Conservation (phyloP, 2,888 invertebrate species). For the Tachystola acroxantha region DNA sequence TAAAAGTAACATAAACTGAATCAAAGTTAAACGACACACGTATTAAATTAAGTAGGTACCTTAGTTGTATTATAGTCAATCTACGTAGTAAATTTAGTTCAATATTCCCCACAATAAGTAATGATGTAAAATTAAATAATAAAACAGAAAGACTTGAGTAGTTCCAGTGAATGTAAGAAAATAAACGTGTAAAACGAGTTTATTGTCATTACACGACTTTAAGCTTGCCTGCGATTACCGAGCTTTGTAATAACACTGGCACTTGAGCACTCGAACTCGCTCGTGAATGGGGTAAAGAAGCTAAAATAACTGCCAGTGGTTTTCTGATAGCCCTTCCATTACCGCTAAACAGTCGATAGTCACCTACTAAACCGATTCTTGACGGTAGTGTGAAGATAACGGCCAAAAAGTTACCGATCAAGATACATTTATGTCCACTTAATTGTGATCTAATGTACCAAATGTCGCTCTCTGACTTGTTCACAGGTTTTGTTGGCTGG, state of each 20-base stretch:
- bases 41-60: no score
- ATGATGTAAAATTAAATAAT: constrained; percentile 1
- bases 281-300: neutral
- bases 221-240: neutral
- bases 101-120: no score
- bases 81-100: no score
- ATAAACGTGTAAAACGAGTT: neutral
- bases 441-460: no score
- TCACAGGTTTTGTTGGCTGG: no score
- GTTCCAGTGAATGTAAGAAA: neutral
- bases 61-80: no score
- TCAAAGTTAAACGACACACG: no score
- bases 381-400: no score
- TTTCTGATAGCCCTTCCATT: constrained; percentile 1
- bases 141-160: neutral
- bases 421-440: no score
- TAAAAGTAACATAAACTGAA: no score
- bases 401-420: no score
- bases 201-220: neutral
- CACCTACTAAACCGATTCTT: constrained; percentile 15
- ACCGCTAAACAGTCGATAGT: constrained; percentile 9
- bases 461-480: no score
- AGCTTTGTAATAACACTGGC: neutral
- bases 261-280: neutral
- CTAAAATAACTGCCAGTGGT: neutral